Conservation (phyloP, 2,113 vertebrate genomes). For the Stercorarius parasiticus region DNA sequence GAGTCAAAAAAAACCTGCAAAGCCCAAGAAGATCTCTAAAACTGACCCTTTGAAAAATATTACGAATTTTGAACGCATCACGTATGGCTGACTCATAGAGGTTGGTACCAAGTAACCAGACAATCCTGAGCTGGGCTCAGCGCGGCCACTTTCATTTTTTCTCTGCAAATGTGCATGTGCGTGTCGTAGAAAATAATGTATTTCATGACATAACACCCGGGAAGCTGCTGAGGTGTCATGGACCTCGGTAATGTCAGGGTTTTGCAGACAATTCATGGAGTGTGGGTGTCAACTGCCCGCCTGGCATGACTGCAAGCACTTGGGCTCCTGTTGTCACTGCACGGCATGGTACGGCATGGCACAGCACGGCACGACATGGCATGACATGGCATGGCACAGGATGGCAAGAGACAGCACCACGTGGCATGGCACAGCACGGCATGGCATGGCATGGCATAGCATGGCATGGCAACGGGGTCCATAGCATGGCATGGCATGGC, state of each 20-base stretch:
- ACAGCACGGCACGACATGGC: fast-evolving
- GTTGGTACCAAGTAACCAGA: background rate
- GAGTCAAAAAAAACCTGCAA: background rate
- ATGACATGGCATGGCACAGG: fast-evolving
- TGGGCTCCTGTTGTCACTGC: background rate
- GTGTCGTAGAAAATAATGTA: background rate
- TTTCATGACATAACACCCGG: no score
- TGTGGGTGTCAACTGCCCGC: background rate
- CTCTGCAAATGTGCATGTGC: fast-evolving
- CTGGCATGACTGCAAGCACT: background rate
- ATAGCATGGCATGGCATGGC: fast-evolving
- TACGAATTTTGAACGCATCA: fast-evolving
- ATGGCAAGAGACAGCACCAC: background rate
- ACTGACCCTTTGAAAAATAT: background rate
- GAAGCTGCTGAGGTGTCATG: background rate
- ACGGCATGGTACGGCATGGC: background rate
- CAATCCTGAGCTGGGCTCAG: background rate
- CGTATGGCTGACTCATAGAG: background rate
- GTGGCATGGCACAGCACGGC: fast-evolving
- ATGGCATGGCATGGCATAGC: fast-evolving
- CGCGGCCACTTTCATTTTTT: fast-evolving
- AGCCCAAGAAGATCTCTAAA: background rate
- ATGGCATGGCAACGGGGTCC: fast-evolving
- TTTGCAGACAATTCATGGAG: background rate
- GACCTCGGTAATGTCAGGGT: fast-evolving